These are phyloP conservation scores for Pseudococcus longispinus DNA, from an alignment of 2,888 invertebrate genomes.

Conservation along the genomic window DNA sequence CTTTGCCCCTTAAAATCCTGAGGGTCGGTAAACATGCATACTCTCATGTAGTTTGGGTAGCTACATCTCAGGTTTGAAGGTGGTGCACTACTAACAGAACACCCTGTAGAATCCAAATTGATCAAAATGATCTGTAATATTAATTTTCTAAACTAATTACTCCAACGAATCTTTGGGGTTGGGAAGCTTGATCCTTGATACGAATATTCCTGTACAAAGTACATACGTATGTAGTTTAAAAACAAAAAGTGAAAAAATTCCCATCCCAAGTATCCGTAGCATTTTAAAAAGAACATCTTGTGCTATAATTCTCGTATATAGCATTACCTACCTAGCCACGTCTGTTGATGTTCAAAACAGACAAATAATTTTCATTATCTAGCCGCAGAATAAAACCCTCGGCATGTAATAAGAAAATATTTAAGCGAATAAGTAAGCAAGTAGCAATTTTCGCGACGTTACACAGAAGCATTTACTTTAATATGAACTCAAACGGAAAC, in stretches of 20 bases:
- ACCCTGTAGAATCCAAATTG: too few species aligned
- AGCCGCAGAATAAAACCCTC: not conserved
- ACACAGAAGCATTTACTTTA: constrained; percentile 53
- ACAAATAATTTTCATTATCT: not conserved
- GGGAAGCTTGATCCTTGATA: not conserved
- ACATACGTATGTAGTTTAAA: not conserved
- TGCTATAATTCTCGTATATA: not conserved
- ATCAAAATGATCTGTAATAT: not conserved
- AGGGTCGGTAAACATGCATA: too few species aligned
- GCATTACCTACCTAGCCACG: not conserved
- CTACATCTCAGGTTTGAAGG: too few species aligned
- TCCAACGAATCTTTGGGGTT: too few species aligned
- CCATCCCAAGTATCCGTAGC: not conserved
- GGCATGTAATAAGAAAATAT: not conserved
- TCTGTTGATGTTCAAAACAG: not conserved
- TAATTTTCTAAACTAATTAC: too few species aligned
- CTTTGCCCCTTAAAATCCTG: too few species aligned
- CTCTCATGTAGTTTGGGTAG: too few species aligned
- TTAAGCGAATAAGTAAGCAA: constrained; percentile 33
- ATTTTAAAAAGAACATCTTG: not conserved
- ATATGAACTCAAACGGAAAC: constrained; percentile 55
- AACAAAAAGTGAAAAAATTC: not conserved
- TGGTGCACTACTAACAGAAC: too few species aligned
- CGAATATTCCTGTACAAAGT: not conserved
- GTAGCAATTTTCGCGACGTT: constrained; percentile 54